Evolutionary conservation across 2,888 invertebrate species (phyloP), one percentile per base, ranked within the genome.

Genomic region (Embidobia sp.): DNA sequence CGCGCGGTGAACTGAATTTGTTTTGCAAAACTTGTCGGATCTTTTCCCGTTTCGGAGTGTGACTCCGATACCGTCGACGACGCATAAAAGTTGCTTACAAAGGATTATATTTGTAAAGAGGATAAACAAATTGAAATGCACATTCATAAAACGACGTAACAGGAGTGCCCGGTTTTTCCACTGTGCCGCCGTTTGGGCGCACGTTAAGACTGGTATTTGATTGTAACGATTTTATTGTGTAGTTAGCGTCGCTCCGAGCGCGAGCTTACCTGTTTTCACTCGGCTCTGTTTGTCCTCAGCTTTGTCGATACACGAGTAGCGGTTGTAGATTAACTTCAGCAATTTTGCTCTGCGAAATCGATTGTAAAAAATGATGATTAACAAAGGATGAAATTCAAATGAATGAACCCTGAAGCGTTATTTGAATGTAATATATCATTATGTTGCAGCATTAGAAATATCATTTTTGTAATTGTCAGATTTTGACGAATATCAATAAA

Each of bases 401-500:
- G 49, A 51, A 64, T 31, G 35, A 66, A 66, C 26, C 29, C 13
- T 57, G 53, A 63, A 55, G 44, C 55, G 64, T 73, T 57, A 67
- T 51, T 63, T 31, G 72, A 74, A 70, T 69, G 73, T 74, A 78
- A 67, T 64, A 78, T 76, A 74, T 64, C 51, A 67, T 73, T 73
- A 77, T 63, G 77, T 74, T 74, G 69, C 73, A 73, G 74, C 73
- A 72, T 69, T 74, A 63, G 46, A 73, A 63, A 63, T 57, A 69
- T 77, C 77, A 64, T 77, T 77, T 77, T 73, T 77, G 77, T 77
- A 77, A 77, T 57, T 73, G 69, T 76, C 67, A 63, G 15, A 63
- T 77, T 63, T 73, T 73, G 73, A 77, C 63, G 63, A 59, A 73
- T 73, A 73, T 77, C 72, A 77, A 77, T 77, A 77, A 77, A 69